Evolutionary conservation across 2,113 vertebrate genomes (phyloP), one percentile per base, ranked within the genome.

Genomic region (Aptenodytes patagonicus): DNA sequence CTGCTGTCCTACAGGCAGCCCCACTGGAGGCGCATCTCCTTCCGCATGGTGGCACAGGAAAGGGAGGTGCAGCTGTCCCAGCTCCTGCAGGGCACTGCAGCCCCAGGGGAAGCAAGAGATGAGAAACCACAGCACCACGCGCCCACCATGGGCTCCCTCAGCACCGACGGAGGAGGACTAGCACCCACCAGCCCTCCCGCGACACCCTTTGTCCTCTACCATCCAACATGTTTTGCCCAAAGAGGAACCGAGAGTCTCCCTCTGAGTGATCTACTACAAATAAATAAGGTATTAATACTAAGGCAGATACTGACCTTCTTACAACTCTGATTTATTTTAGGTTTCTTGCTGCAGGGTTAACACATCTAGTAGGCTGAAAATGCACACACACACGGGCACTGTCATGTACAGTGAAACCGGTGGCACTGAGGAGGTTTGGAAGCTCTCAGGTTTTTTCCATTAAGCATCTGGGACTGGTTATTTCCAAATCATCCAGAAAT

Each of bases 311-410:
- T 13, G 40, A 75, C 82, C 84, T 81, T 91, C 61, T 55, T 54
- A 47, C 13, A 89, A 22, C 49, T 93, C 62, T 57, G 29, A 83
- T 75, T 94, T 96, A 82, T 91, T 97, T 92, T 32, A 76, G 46
- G 73, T 71, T 78, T 87, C 49, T 65, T 82, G 40, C 46, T 87
- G 44, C 42, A 77, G 40, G 66, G 44, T 92, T 89, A 68, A 66
- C 52, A 46, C 8, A 58, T 46, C 32, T 55, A 42, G 38, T 14
- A 31, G 28, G 22, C 46, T 89, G 69, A 89, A 83, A 92, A 93
- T 0, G 15, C 66, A 69, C 7, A 31, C 3, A 12, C 3, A 7
- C 25, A 32, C 14, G 32, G 31, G 44, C 52, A 55, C 7, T 82
- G 49, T 72, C 21, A 26, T 2, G 12, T 12, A 34, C 25, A 54